Conservation (phyloP, 2,888 invertebrate genomes). For the Pheosia tremula region DNA sequence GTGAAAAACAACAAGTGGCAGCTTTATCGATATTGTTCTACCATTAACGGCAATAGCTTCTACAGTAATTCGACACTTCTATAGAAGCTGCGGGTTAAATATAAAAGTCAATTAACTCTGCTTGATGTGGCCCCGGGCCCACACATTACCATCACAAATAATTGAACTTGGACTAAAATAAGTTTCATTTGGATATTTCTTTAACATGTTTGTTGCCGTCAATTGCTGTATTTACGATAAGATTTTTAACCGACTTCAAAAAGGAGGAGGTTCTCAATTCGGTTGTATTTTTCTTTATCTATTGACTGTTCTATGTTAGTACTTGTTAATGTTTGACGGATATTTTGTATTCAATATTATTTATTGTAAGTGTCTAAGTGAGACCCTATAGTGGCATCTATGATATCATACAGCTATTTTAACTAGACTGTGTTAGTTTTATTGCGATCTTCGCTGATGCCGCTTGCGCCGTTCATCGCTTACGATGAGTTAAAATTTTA, state of each 20-base stretch:
- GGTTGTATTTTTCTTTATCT: too few species aligned
- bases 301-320: background rate
- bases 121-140: conserved; percentile 22
- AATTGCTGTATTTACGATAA: conserved; percentile 19
- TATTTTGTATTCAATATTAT: conserved; percentile 12
- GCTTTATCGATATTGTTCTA: conserved; percentile 34
- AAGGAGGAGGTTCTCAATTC: too few species aligned
- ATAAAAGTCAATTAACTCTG: conserved; percentile 55
- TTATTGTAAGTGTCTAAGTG: conserved; percentile 14
- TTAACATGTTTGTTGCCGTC: conserved; percentile 24
- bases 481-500: conserved; percentile 35
- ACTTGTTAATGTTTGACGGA: conserved; percentile 12
- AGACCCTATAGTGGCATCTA: background rate
- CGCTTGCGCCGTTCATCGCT: conserved; percentile 1
- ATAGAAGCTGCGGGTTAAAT: conserved; percentile 45
- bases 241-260: conserved; percentile 19
- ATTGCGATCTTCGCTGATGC: background rate
- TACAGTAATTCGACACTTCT: conserved; percentile 48
- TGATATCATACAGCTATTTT: background rate
- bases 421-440: conserved; percentile 9
- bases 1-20: conserved; percentile 22
- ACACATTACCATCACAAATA: conserved; percentile 43
- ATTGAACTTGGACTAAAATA: conserved; percentile 49
- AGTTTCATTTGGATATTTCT: conserved; percentile 30
- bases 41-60: conserved; percentile 31